Conservation (phyloP, 1,140 invertebrate species). For the Propsilocerus akamusi region DNA sequence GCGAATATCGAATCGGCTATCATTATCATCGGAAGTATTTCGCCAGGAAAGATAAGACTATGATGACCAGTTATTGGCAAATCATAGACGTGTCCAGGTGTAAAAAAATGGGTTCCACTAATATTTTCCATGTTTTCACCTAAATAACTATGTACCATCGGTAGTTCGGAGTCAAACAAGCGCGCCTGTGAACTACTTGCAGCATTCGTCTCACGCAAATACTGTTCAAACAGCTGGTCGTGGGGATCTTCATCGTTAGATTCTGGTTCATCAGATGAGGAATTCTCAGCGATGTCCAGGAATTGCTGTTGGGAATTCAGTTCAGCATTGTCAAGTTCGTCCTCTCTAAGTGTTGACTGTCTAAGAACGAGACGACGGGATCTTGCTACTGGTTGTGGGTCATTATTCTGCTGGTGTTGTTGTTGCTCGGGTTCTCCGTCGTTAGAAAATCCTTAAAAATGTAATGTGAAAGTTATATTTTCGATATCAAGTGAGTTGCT, state of each 20-base stretch:
- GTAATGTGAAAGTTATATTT: no score
- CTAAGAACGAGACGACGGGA: no score
- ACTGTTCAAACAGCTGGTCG: neutral
- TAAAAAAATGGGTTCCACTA: conserved; percentile 17
- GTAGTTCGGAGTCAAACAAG: neutral
- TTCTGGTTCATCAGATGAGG: neutral
- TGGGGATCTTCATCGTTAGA: neutral
- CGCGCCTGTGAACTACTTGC: neutral
- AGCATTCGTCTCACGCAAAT: neutral
- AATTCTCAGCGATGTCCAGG: no score
- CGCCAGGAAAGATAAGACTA: conserved; percentile 47
- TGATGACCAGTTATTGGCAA: conserved; percentile 39
- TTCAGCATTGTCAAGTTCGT: no score
- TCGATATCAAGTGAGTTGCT: no score
- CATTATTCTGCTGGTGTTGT: no score
- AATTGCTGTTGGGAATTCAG: no score
- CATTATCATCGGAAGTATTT: conserved; percentile 50
- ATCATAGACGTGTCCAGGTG: conserved; percentile 18
- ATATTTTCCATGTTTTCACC: conserved; percentile 17
- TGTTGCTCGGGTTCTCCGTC: no score
- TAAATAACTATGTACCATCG: conserved; percentile 14
- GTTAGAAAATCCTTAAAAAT: no score
- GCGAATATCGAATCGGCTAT: conserved; percentile 22
- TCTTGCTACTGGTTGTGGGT: no score
- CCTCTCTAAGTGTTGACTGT: no score